Evolutionary conservation across 2,797 vertebrate species (phyloP).

Genomic region (Rhinichthys osculus): DNA sequence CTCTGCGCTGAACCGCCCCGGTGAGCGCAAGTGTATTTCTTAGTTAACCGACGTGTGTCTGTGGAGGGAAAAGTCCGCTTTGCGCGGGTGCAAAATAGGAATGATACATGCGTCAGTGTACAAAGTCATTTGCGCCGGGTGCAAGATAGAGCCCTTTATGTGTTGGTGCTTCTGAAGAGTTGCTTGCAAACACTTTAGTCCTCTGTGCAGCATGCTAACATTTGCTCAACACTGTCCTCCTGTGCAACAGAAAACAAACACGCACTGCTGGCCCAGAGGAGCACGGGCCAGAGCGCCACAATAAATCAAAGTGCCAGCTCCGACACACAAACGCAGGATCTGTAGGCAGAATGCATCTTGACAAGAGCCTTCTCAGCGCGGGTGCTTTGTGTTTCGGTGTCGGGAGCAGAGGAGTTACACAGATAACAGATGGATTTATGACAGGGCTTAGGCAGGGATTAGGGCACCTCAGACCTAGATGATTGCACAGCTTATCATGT

Average conservation of each 20-base stretch:
- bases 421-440: slow-evolving; percentile 69
- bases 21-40: too few species aligned
- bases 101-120: too few species aligned
- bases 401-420: slow-evolving; percentile 28
- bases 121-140: too few species aligned
- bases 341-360: slow-evolving; percentile 32
- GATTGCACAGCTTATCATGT: slow-evolving; percentile 67
- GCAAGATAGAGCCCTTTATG: too few species aligned
- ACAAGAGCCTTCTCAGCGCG: slow-evolving; percentile 21
- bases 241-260: slow-evolving; percentile 51
- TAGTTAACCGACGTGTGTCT: too few species aligned
- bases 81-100: too few species aligned
- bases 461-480: slow-evolving; percentile 65
- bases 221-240: slow-evolving; percentile 47
- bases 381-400: slow-evolving; percentile 49
- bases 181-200: slow-evolving; percentile 41
- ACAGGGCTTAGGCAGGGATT: slow-evolving; percentile 71
- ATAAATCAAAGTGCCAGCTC: slow-evolving; percentile 60
- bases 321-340: slow-evolving; percentile 30
- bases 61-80: too few species aligned
- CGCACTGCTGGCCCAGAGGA: slow-evolving; percentile 35
- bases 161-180: slow-evolving; percentile 19
- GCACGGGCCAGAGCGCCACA: slow-evolving; percentile 43
- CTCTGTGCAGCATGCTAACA: slow-evolving; percentile 46
- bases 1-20: too few species aligned